Conservation (phyloP, 2,888 invertebrate genomes). For the Ennomos erosarius region DNA sequence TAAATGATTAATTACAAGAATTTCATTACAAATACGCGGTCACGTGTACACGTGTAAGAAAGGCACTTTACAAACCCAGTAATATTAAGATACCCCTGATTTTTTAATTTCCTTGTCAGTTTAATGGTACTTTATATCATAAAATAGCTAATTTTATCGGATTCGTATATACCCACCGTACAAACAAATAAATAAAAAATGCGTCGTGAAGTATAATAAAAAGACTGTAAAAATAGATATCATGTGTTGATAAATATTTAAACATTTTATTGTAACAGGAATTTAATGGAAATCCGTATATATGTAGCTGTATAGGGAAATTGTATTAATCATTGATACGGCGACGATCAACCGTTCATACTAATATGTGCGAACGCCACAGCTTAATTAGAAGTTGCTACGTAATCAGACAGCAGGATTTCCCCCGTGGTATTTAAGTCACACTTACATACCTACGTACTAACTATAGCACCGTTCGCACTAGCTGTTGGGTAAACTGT, state of each 20-base stretch:
- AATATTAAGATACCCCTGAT: no score
- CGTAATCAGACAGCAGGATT: slow-evolving; percentile 42
- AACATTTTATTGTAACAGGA: neutral
- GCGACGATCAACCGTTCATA: slow-evolving; percentile 16
- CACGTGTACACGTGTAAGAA: no score
- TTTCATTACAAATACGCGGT: no score
- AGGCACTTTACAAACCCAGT: no score
- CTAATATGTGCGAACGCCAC: slow-evolving; percentile 19
- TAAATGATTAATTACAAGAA: neutral
- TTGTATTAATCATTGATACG: slow-evolving; percentile 30
- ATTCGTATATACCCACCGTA: no score
- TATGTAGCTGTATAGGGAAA: slow-evolving; percentile 1
- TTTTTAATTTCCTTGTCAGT: no score
- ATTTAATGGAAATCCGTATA: neutral
- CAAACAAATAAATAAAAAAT: no score
- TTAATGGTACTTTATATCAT: no score
- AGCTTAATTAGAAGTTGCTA: slow-evolving; percentile 8
- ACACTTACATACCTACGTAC: slow-evolving; percentile 2
- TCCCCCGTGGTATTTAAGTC: slow-evolving; percentile 45
- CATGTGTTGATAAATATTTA: no score
- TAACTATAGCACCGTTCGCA: slow-evolving; percentile 15
- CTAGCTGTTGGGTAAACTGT: slow-evolving; percentile 25
- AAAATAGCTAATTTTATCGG: no score
- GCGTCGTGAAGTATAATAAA: no score
- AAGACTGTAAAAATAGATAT: no score